Evolutionary conservation across 2,797 vertebrate species (phyloP).

Genomic region (Champsocephalus gunnari): DNA sequence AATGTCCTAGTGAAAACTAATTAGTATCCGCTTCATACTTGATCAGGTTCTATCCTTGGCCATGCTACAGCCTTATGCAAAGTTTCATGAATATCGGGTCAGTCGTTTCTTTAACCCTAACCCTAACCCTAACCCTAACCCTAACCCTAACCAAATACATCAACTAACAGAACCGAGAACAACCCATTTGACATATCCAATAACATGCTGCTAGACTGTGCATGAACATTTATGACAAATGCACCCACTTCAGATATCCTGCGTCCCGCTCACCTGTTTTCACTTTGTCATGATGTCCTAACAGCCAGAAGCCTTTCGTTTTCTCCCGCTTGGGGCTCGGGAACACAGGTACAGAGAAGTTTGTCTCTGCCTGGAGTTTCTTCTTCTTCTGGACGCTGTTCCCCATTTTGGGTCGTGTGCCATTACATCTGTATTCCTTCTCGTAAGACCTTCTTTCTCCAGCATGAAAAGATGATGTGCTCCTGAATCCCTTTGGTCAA

Average conservation of each 20-base stretch:
- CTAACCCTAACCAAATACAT: no score
- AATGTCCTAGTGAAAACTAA: no score
- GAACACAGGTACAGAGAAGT: conserved; percentile 18
- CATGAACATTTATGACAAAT: background rate
- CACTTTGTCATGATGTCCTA: conserved; percentile 72
- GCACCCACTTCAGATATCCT: background rate
- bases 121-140: no score
- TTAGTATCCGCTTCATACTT: no score
- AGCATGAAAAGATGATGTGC: conserved; percentile 41
- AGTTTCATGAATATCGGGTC: no score
- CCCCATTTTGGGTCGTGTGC: conserved; percentile 77
- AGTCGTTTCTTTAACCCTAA: no score
- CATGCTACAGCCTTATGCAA: no score
- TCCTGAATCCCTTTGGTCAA: conserved; percentile 48
- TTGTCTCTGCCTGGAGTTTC: conserved; percentile 67
- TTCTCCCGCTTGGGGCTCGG: conserved; percentile 48
- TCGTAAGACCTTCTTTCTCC: conserved; percentile 22
- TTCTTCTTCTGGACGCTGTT: conserved; percentile 84
- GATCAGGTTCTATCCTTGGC: no score
- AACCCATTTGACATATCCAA: background rate
- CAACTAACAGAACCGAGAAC: no score
- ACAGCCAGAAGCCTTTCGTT: conserved; percentile 70
- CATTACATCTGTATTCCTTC: conserved; percentile 59
- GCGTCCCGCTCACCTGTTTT: conserved; percentile 77
- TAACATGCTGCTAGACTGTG: no score